Base-by-base conservation (phyloP, 92 coral and sea anemone genomes). In the Virgularia gustaviana region DNA sequence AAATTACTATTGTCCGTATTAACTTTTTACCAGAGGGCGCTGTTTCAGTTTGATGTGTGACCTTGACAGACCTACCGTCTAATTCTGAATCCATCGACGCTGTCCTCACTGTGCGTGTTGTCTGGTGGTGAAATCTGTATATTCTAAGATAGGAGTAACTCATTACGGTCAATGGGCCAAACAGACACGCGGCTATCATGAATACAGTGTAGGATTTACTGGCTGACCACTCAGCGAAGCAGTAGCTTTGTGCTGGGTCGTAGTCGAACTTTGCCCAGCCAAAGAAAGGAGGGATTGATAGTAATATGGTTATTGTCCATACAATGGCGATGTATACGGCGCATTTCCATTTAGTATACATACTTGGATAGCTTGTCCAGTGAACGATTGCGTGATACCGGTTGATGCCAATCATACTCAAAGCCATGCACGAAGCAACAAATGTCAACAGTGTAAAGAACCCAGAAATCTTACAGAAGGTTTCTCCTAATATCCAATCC, bases 401-500 rank as follows among this genome's bases (percentile, higher is more conserved):
- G 58, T 88, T 88, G 42, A 88, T 76, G 29, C 88, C 85, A 34
- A 88, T 85, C 83, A 88, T 68, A n/a, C 85, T 81, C 34, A 88
- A 79, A 30, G 88, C 81, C 90, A 88, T 85, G 20, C 83, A 89
- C 8, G 95, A 85, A 3, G 95, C 89, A 51, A 88, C 83, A 45
- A 88, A 88, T 16, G 88, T 77, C 18, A 85, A 65, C 77, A 85
- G 65, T n/a, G 87, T 85, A 3, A 80, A 28, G 47, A 88, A 88
- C 58, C 85, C 95, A 10, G 81, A 49, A 5, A 83, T 65, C 1
- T 35, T 24, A 35, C 95, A 88, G 2, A 76, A 83, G 18, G 49
- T 38, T 6, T 70, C 37, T 63, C 95, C 95, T 44, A 88, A 72
- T 9, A 73, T 67, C 95, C 95, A 88, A 1, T 63, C 43, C 27